Base-by-base conservation (phyloP, 2,888 invertebrate genomes). In the Lycophotia porphyrea region DNA sequence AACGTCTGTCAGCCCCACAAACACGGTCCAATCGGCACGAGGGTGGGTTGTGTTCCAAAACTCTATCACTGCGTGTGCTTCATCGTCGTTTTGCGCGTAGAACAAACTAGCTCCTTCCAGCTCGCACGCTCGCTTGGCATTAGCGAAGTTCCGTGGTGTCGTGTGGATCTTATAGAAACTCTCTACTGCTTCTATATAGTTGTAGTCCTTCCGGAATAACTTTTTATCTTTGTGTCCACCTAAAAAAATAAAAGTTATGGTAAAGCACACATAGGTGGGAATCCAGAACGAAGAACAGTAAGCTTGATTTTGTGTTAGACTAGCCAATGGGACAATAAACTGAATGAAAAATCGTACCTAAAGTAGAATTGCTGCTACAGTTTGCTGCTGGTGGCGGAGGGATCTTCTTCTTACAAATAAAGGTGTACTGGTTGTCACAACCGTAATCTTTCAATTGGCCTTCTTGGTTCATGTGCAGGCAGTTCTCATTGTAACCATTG, bases 161-260 rank as follows among this genome's bases (percentile, higher is more conserved):
- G 92, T 93, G 71, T 95, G 93, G 49, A 94, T 88, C 87, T 95
- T 95, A 86, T 95, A 95, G 76, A 95, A 95, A 76, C 91, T 90
- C 5, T 90, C 69, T 15, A 90, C 86, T 2, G 76, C 81, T 27
- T 92, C 89, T 71, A 94, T 71, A 78, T 89, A 95, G 24, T 72
- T 89, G 82, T 95, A 95, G 84, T 95, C 95, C 52, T 90, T 92
- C 5, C 95, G 91, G 80, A 95, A 95, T 80, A 92, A 92, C 67
- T 90, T 91, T 3, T n/a, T n/a, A n/a, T 84, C 86, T 87, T n/a
- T n/a, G n/a, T 94, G 93, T 61, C 90, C 92, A 89, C 91, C 94
- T 95, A 88, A 55, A 21, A 65, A 65, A 47, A n/a, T 5, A 36
- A 55, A 55, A n/a, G 52, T 31, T 21, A 21, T 60, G 9, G 1